phyloP scores from a whole-genome alignment of 2,113 vertebrate species.

The crab-eating macaque (Macaca fascicularis) region DNA sequence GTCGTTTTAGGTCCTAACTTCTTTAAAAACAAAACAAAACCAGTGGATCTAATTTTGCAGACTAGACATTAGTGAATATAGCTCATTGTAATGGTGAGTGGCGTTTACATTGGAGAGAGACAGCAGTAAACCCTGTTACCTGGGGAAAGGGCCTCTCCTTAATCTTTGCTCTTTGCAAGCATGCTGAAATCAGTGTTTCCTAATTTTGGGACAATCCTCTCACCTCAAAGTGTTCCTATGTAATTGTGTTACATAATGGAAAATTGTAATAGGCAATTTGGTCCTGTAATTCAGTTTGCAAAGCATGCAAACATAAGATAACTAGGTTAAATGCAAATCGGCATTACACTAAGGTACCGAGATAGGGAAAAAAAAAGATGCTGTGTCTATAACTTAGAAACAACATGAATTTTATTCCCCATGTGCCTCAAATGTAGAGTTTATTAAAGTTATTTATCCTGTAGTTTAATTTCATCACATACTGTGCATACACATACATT shows the following conservation, averaged over 20 bases:
- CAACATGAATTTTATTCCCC: conserved; percentile 52
- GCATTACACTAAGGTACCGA: conserved; percentile 52
- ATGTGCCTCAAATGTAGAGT: conserved; percentile 58
- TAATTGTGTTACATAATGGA: conserved; percentile 67
- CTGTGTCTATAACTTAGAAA: conserved; percentile 56
- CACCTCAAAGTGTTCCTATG: conserved; percentile 39
- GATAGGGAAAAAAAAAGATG: conserved; percentile 19
- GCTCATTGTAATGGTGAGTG: neutral
- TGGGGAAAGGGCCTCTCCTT: conserved; percentile 27
- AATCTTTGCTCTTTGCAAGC: conserved; percentile 68
- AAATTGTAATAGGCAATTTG: conserved; percentile 62
- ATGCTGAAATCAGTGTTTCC: conserved; percentile 55
- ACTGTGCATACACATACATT: neutral
- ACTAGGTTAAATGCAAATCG: conserved; percentile 74
- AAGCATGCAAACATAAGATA: conserved; percentile 73
- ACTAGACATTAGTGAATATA: neutral
- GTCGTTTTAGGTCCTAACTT: neutral
- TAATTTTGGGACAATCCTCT: conserved; percentile 54
- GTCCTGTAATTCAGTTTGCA: conserved; percentile 76
- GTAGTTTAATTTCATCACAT: conserved; percentile 46
- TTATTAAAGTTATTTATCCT: conserved; percentile 75
- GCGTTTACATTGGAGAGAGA: conserved; percentile 43
- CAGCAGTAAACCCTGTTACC: conserved; percentile 19
- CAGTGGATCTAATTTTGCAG: conserved; percentile 21
- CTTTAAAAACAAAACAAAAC: neutral